These are phyloP conservation scores for Lophotriccus pileatus DNA, from an alignment of 2,797 vertebrate genomes.

Conservation along the genomic window DNA sequence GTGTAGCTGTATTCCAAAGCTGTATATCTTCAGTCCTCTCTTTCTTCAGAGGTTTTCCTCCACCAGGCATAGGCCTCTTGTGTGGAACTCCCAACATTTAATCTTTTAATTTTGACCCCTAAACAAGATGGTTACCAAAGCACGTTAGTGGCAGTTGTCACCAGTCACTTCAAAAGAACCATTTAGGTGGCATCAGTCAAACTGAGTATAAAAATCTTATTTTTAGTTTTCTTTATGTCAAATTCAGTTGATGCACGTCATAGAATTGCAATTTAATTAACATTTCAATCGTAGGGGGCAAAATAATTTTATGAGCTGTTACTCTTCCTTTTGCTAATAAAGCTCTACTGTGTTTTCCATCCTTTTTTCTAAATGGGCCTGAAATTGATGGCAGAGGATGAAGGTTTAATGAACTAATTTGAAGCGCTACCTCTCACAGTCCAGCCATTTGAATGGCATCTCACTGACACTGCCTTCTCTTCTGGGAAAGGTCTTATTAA, in stretches of 20 bases:
- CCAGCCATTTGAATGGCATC: conserved; percentile 18
- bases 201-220: not conserved
- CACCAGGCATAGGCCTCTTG: too few species aligned
- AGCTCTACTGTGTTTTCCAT: not conserved
- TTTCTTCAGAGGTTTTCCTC: too few species aligned
- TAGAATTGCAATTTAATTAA: conserved; percentile 33
- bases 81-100: too few species aligned
- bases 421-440: not conserved
- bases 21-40: too few species aligned
- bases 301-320: not conserved
- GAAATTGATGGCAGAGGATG: not conserved
- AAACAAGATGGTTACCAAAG: not conserved
- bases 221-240: not conserved
- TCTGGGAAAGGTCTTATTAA: conserved; percentile 8
- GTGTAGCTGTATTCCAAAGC: too few species aligned
- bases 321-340: not conserved
- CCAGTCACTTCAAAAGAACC: not conserved
- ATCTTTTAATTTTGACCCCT: not conserved
- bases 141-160: not conserved
- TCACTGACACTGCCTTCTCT: conserved; percentile 6
- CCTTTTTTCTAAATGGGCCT: not conserved
- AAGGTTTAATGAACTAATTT: conserved; percentile 32
- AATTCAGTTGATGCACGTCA: not conserved
- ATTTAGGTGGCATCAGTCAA: not conserved
- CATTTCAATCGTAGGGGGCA: not conserved